Conservation (phyloP, 2,113 vertebrate genomes). For the Prionailurus bengalensis region DNA sequence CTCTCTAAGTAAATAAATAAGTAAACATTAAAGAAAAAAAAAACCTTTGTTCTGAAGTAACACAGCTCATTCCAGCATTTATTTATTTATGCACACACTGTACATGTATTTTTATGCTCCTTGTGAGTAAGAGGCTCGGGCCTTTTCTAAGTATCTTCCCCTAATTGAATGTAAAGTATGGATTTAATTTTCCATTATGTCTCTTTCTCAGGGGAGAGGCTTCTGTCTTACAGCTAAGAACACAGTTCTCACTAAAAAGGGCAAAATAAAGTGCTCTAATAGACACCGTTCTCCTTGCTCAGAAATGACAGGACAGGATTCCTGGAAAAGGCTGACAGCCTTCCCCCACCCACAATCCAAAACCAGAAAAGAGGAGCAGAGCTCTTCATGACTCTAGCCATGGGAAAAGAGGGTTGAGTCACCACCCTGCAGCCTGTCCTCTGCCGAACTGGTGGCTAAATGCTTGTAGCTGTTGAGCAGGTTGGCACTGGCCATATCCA, state of each 20-base stretch:
- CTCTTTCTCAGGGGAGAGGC: background rate
- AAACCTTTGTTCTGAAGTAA: background rate
- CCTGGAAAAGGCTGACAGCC: background rate
- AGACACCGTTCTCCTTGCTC: background rate
- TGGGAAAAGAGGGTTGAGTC: background rate
- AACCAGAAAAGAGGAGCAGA: background rate
- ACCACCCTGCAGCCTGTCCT: background rate
- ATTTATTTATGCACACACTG: background rate
- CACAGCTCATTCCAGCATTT: background rate
- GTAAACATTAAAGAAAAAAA: no score
- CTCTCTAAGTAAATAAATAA: no score
- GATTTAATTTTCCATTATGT: background rate
- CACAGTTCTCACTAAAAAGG: background rate
- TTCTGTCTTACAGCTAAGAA: background rate
- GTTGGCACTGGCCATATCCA: background rate
- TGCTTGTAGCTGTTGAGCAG: background rate
- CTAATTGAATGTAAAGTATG: background rate
- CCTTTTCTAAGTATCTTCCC: background rate
- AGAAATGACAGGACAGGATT: background rate
- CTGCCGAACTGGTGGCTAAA: background rate
- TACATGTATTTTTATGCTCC: background rate
- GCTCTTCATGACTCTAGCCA: background rate
- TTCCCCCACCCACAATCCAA: background rate
- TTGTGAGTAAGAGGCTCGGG: background rate
- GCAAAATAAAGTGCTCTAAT: background rate